phyloP scores from a whole-genome alignment of 2,888 invertebrate genomes.

The Strigamia maritima region DNA sequence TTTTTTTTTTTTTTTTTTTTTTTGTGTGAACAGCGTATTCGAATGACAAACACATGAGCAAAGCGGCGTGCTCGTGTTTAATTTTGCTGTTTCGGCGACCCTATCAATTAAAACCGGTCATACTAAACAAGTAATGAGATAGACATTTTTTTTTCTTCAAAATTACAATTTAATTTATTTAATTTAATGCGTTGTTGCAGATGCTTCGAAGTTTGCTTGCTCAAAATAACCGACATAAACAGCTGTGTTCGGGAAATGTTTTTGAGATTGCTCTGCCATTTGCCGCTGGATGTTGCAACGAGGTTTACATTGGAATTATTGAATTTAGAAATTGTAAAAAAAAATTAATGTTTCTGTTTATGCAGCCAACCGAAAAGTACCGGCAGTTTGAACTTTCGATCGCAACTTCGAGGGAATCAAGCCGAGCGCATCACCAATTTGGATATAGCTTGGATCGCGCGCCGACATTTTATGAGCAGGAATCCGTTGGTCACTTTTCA shows the following conservation, averaged over 20 bases:
- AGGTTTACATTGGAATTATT: not conserved
- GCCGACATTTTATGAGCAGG: conserved; percentile 48
- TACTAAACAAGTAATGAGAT: conserved; percentile 20
- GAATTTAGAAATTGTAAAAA: not conserved
- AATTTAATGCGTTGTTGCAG: conserved; percentile 43
- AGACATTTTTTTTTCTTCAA: not conserved
- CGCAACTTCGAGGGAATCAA: not conserved
- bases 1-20: no score
- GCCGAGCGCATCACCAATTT: conserved; percentile 9
- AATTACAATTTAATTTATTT: not conserved
- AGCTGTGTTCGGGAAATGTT: conserved; percentile 45
- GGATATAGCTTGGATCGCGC: conserved; percentile 48
- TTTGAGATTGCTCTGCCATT: conserved; percentile 15
- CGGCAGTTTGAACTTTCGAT: not conserved
- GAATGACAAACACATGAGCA: not conserved
- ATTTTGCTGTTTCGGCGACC: not conserved
- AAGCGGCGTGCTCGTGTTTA: conserved; percentile 6
- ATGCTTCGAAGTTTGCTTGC: conserved; percentile 51
- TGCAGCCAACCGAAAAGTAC: not conserved
- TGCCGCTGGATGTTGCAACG: conserved; percentile 34
- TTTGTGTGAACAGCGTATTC: conserved; percentile 1
- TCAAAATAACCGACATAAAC: conserved; percentile 49
- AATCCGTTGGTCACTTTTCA: conserved; percentile 50
- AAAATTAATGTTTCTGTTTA: not conserved
- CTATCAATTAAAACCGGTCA: not conserved